Conservation (phyloP, 1,140 invertebrate species). For the Bombus soroeensis region DNA sequence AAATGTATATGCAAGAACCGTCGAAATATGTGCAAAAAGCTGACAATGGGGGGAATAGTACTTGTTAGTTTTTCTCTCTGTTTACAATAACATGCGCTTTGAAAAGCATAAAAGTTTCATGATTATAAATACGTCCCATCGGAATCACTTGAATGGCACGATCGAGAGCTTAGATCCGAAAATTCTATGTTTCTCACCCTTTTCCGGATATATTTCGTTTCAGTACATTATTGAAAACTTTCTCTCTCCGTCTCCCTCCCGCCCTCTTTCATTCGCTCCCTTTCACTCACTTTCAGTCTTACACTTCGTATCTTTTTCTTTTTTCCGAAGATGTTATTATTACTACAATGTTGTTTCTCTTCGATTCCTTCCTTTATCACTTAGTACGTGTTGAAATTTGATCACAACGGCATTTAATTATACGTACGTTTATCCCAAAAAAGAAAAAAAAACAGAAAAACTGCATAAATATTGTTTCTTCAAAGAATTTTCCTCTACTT, state of each 20-base stretch:
- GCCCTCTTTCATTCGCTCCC: conserved; percentile 26
- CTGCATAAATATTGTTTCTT: conserved; percentile 24
- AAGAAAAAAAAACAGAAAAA: conserved; percentile 22
- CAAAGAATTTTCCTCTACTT: conserved; percentile 10
- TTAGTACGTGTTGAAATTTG: conserved; percentile 9
- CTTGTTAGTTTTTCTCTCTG: conserved; percentile 54
- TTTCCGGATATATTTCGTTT: conserved; percentile 45
- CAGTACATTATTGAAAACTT: conserved; percentile 44
- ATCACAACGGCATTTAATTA: conserved; percentile 58
- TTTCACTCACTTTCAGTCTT: conserved; percentile 18
- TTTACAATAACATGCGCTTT: conserved; percentile 67
- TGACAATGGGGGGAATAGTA: conserved; percentile 63
- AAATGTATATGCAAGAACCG: conserved; percentile 68
- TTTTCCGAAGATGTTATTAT: background rate
- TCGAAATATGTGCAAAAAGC: conserved; percentile 71
- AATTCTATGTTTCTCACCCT: conserved; percentile 34
- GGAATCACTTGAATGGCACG: conserved; percentile 65
- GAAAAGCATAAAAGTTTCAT: conserved; percentile 66
- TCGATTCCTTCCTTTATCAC: background rate
- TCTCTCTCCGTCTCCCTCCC: background rate
- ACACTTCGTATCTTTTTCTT: background rate
- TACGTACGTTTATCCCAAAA: conserved; percentile 50
- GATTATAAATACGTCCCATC: conserved; percentile 65
- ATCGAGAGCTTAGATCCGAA: conserved; percentile 67
- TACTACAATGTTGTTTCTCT: background rate